A percentile compares a stretch with the other conserved stretches of the same genome.
Conservation (phyloP, 2,113 vertebrate species). For the Prolemur simus region DNA sequence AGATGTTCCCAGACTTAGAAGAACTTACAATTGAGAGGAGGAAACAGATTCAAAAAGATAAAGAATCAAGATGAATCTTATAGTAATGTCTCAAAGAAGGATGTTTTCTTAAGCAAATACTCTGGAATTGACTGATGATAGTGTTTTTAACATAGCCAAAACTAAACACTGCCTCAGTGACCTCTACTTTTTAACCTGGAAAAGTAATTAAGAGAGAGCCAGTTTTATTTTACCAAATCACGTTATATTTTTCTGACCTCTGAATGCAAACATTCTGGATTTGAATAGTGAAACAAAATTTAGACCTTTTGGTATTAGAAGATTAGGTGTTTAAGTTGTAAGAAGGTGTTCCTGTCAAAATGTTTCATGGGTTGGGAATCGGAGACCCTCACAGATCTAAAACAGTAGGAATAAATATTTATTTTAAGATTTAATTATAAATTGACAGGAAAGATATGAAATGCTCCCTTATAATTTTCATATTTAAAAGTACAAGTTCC, state of each 20-base stretch:
- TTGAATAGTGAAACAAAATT: slow-evolving; percentile 50
- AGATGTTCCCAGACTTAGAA: background rate
- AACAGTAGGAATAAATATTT: slow-evolving; percentile 30
- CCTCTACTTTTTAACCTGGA: slow-evolving; percentile 49
- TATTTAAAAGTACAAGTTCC: slow-evolving; percentile 46
- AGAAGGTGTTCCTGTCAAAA: slow-evolving; percentile 50
- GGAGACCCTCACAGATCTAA: background rate
- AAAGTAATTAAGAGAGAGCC: slow-evolving; percentile 55
- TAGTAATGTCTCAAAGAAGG: slow-evolving; percentile 4
- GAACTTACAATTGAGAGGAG: background rate
- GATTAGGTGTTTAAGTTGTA: background rate
- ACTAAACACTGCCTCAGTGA: slow-evolving; percentile 31
- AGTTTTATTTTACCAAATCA: slow-evolving; percentile 49
- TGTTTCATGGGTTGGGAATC: slow-evolving; percentile 28
- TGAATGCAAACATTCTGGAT: slow-evolving; percentile 55
- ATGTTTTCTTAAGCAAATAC: slow-evolving; percentile 4
- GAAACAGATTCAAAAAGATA: background rate
- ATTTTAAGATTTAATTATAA: slow-evolving; percentile 55
- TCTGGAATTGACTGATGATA: slow-evolving; percentile 4
- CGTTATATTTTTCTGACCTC: slow-evolving; percentile 55
- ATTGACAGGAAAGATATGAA: slow-evolving; percentile 32
- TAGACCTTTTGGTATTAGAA: slow-evolving; percentile 37
- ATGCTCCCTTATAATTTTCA: slow-evolving; percentile 27
- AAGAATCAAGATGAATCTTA: background rate
- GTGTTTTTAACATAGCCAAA: background rate